Evolutionary conservation across 2,888 invertebrate genomes (phyloP).

Genomic region (Orchesella flavescens): DNA sequence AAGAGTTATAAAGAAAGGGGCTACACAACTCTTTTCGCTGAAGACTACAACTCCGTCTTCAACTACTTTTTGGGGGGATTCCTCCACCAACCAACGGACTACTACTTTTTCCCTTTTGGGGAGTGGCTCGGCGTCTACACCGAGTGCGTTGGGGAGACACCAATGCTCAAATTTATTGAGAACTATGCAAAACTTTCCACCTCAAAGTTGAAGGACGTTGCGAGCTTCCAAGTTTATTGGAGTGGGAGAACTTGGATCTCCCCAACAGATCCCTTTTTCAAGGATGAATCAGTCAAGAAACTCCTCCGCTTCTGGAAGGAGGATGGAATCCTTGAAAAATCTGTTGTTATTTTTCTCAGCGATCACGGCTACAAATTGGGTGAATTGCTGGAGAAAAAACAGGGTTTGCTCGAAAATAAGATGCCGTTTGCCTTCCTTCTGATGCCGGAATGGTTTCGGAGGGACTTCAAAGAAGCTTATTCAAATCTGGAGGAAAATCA

Average conservation of each 20-base stretch:
- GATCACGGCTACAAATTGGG: slow-evolving; percentile 76
- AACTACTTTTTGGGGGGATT: slow-evolving; percentile 72
- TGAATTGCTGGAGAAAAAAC: slow-evolving; percentile 73
- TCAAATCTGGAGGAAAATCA: slow-evolving; percentile 48
- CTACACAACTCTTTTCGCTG: slow-evolving; percentile 50
- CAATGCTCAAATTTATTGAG: not conserved
- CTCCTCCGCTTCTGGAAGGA: slow-evolving; percentile 73
- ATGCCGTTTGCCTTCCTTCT: slow-evolving; percentile 52
- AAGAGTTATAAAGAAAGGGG: slow-evolving; percentile 52
- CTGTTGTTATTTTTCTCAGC: slow-evolving; percentile 73
- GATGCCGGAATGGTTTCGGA: slow-evolving; percentile 33
- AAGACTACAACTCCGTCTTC: slow-evolving; percentile 52
- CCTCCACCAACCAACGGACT: slow-evolving; percentile 74
- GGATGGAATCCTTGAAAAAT: slow-evolving; percentile 70
- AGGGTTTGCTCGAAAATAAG: slow-evolving; percentile 72
- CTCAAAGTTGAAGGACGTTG: slow-evolving; percentile 18
- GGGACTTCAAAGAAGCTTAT: slow-evolving; percentile 31
- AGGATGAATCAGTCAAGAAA: slow-evolving; percentile 73
- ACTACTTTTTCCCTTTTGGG: slow-evolving; percentile 74
- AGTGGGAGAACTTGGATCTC: slow-evolving; percentile 7
- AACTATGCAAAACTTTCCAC: slow-evolving; percentile 24
- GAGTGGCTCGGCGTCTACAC: slow-evolving; percentile 25
- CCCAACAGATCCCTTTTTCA: slow-evolving; percentile 54
- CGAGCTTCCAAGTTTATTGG: slow-evolving; percentile 47
- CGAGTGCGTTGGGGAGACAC: slow-evolving; percentile 12